A percentile compares a stretch with the other conserved stretches of the same genome.
These are phyloP conservation scores for Alethe castanea DNA, from an alignment of 2,113 vertebrate genomes.

Conservation along the genomic window DNA sequence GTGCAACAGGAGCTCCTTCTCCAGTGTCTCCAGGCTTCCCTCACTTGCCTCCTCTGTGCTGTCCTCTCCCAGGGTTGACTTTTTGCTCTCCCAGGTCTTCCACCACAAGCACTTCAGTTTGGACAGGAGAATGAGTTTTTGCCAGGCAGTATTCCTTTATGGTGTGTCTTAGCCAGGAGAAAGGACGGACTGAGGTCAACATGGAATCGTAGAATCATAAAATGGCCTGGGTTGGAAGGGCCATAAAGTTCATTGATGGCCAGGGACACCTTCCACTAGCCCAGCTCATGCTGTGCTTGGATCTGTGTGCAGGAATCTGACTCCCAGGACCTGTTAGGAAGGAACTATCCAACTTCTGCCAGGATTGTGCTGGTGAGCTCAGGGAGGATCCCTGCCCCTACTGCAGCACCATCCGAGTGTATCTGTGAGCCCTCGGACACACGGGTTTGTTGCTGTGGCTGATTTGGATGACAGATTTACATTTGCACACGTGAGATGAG, in stretches of 20 bases:
- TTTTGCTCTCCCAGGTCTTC: not conserved
- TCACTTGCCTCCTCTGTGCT: not conserved
- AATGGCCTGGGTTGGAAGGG: not conserved
- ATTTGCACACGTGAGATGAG: not conserved
- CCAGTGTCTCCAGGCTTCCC: not conserved
- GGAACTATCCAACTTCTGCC: not conserved
- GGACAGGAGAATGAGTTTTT: not conserved
- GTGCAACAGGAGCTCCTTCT: not conserved
- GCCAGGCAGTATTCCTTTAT: not conserved
- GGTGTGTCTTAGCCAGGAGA: not conserved
- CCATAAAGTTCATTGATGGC: not conserved
- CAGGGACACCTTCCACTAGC: not conserved
- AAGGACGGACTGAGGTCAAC: not conserved
- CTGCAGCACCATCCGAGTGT: accelerated
- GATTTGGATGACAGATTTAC: not conserved
- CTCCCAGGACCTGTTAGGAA: not conserved
- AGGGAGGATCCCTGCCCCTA: not conserved
- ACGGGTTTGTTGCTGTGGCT: accelerated
- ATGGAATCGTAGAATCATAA: not conserved
- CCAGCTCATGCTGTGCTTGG: not conserved
- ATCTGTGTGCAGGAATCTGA: not conserved
- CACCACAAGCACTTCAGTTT: not conserved
- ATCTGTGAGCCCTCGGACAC: accelerated
- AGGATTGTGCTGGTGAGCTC: not conserved
- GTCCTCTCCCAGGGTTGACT: not conserved